Base-by-base conservation (phyloP, 2,797 vertebrate species). In the Pantherophis vulpinus region DNA sequence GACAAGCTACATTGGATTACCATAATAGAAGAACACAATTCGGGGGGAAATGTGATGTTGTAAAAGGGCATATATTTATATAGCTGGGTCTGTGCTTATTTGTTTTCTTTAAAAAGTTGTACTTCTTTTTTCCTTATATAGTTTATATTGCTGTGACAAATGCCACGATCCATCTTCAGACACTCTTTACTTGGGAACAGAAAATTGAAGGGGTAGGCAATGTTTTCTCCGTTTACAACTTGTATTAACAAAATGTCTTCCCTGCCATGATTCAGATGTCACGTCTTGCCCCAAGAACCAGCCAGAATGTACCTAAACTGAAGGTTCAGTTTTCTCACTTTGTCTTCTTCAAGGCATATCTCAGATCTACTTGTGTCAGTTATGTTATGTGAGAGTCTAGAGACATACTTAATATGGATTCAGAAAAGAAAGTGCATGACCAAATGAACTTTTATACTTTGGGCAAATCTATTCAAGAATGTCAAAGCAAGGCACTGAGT, bases 1-100 rank as follows among this genome's bases (percentile, higher is more conserved):
- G 29, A 93, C 54, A 92, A 27, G 27, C 92, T 83, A 93, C 90
- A 94, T 51, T 93, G 88, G 47, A 8, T 12, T 61, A 79, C 42
- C 27, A 79, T 27, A 59, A 59, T 66, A 92, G 42, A 92, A 20
- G 23, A 59, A 63, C 9, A 61, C 1, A 20, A 42, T 47, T 27
- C 0, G 1, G 2, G 1, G 58, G 0, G 5, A 37, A 12, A 63
- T 32, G 16, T 51, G 42, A 83, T 83, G 37, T 25, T 83, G 18
- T 58, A 32, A 32, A 37, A 61, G 23, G 42, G 25, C 25, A 89
- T 61, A 88, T 59, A 88, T 88, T 88, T 58, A 89, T 47, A 47
- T 83, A 83, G 74, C 20, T 25, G 74, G 20, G 74, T 25, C 74
- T 83, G 37, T 83, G 37, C 37, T 47, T 83, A 83, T 83, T 83